Conservation (phyloP, 2,888 invertebrate species). For the Napeogenes sylphis region DNA sequence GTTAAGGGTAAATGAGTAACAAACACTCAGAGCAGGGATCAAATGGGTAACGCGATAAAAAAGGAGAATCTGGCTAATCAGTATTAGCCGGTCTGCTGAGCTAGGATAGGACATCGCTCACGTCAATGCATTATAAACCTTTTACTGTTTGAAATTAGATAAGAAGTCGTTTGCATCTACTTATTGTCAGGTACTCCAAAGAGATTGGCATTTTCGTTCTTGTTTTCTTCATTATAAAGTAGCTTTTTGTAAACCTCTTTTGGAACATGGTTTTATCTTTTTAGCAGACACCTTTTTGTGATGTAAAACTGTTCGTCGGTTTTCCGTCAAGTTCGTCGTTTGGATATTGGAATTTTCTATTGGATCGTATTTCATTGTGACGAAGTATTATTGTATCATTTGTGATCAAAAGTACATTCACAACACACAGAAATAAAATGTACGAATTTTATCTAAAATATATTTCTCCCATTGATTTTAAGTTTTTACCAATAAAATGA, state of each 20-base stretch:
- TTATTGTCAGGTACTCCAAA: not conserved
- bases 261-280: constrained; percentile 19
- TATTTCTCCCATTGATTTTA: not conserved
- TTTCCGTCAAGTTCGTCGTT: constrained; percentile 26
- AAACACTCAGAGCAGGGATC: constrained; percentile 34
- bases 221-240: constrained; percentile 6
- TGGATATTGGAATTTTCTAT: constrained; percentile 26
- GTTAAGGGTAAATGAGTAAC: constrained; percentile 33
- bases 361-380: constrained; percentile 19
- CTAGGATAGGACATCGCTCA: constrained; percentile 6
- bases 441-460: not conserved
- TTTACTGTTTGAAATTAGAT: not conserved
- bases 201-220: constrained; percentile 3
- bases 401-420: too few species aligned
- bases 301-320: constrained; percentile 29
- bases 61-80: constrained; percentile 36
- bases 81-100: constrained; percentile 39
- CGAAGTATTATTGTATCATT: not conserved
- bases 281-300: constrained; percentile 30
- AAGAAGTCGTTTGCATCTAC: constrained; percentile 9
- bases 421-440: too few species aligned
- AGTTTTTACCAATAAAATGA: too few species aligned
- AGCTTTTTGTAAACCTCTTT: constrained; percentile 1
- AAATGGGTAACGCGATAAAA: constrained; percentile 39
- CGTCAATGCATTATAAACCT: not conserved